phyloP scores from a whole-genome alignment of 2,113 vertebrate genomes.

The Cheirogaleus medius region DNA sequence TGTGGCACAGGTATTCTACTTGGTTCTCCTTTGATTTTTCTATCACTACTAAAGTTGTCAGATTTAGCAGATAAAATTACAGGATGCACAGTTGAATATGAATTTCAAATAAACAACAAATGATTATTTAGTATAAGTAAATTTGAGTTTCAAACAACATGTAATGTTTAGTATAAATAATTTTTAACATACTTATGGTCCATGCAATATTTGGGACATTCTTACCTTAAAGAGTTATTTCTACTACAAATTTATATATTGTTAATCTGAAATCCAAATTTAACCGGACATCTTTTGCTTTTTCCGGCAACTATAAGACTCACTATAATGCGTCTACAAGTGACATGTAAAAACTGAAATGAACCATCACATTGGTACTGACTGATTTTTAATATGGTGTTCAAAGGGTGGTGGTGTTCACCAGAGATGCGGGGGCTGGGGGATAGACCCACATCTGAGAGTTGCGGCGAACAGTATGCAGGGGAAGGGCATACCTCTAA shows the following conservation, averaged over 20 bases:
- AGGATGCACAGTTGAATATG: neutral
- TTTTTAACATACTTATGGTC: neutral
- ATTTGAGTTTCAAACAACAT: neutral
- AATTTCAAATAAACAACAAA: neutral
- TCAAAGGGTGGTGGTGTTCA: too few species aligned
- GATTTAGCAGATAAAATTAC: neutral
- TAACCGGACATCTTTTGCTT: neutral
- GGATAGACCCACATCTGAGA: too few species aligned
- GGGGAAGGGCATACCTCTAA: too few species aligned
- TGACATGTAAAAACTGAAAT: neutral
- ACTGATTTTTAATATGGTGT: too few species aligned
- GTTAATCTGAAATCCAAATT: neutral
- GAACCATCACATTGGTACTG: too few species aligned
- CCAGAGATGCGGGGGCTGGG: too few species aligned
- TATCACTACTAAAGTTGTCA: neutral
- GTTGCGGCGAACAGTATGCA: too few species aligned
- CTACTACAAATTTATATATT: neutral
- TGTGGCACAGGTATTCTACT: neutral
- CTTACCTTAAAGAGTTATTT: neutral
- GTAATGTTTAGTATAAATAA: neutral
- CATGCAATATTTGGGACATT: neutral
- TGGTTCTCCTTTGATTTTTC: neutral
- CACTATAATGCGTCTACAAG: neutral
- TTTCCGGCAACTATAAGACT: neutral
- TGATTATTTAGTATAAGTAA: neutral